A percentile compares a stretch with the other conserved stretches of the same genome.
phyloP scores from a whole-genome alignment of 1,140 invertebrate species.

The Ceratitis capitata region DNA sequence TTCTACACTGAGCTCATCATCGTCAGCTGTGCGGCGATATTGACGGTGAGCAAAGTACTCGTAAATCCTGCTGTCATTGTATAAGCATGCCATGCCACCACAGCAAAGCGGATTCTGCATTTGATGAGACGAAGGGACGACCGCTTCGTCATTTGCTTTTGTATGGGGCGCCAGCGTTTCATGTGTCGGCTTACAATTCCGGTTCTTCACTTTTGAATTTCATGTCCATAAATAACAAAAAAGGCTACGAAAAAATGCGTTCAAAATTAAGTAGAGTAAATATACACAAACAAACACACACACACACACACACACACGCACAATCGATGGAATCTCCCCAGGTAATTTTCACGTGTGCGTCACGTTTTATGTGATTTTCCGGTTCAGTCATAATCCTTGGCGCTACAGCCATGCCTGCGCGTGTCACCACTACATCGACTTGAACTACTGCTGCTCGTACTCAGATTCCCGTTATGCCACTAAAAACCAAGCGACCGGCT shows the following conservation, averaged over 20 bases:
- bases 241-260: not conserved
- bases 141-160: not conserved
- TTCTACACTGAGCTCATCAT: not conserved
- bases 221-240: constrained; percentile 14
- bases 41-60: not conserved
- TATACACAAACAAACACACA: not conserved
- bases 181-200: not conserved
- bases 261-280: constrained; percentile 21
- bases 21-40: not conserved
- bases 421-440: constrained; percentile 21
- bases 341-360: constrained; percentile 86
- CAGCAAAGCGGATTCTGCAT: not conserved
- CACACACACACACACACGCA: not conserved
- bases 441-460: too few relatives aligned
- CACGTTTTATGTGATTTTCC: constrained; percentile 83
- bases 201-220: not conserved
- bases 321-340: constrained; percentile 72
- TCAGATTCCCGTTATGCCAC: too few relatives aligned
- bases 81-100: not conserved
- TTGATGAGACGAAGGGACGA: not conserved
- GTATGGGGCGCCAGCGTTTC: not conserved
- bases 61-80: not conserved
- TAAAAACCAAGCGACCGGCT: not conserved
- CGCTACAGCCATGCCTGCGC: not conserved
- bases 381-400: constrained; percentile 66